phyloP scores from a whole-genome alignment of 2,888 invertebrate species.

The Chouioia cunea region DNA sequence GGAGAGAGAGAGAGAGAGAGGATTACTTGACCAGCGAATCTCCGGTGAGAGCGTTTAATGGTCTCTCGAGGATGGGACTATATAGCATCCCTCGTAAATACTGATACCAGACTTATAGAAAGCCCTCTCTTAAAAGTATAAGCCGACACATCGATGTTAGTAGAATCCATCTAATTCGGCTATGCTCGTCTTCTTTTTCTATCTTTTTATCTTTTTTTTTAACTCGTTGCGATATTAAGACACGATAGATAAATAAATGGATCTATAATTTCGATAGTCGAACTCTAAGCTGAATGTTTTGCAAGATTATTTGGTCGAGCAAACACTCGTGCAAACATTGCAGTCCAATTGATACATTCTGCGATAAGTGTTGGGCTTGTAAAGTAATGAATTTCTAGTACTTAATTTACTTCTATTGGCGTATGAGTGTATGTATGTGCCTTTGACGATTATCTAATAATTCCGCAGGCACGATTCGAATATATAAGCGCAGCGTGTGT shows the following conservation, averaged over 20 bases:
- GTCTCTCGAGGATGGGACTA: conserved; percentile 51
- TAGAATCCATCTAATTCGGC: conserved; percentile 29
- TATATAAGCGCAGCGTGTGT: conserved; percentile 5
- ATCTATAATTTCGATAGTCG: too few relatives aligned
- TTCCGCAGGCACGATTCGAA: conserved; percentile 16
- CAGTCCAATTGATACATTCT: conserved; percentile 1
- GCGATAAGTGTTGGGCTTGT: background rate
- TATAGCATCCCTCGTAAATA: conserved; percentile 48
- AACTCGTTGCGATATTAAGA: too few relatives aligned
- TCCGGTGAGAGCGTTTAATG: conserved; percentile 56
- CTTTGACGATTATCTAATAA: conserved; percentile 32
- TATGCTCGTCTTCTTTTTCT: too few relatives aligned
- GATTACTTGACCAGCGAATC: conserved; percentile 58
- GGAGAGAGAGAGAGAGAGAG: conserved; percentile 26
- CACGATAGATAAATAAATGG: too few relatives aligned
- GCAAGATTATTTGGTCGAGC: too few relatives aligned
- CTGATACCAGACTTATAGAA: conserved; percentile 48
- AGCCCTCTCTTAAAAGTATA: conserved; percentile 25
- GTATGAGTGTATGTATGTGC: background rate
- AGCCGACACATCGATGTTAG: conserved; percentile 7
- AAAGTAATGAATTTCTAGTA: background rate
- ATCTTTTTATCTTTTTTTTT: too few relatives aligned
- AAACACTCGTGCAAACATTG: conserved; percentile 5
- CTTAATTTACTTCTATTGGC: conserved; percentile 13
- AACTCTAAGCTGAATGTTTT: too few relatives aligned